Base-by-base conservation (phyloP, 1,140 invertebrate species). In the Magallana ariakensis region DNA sequence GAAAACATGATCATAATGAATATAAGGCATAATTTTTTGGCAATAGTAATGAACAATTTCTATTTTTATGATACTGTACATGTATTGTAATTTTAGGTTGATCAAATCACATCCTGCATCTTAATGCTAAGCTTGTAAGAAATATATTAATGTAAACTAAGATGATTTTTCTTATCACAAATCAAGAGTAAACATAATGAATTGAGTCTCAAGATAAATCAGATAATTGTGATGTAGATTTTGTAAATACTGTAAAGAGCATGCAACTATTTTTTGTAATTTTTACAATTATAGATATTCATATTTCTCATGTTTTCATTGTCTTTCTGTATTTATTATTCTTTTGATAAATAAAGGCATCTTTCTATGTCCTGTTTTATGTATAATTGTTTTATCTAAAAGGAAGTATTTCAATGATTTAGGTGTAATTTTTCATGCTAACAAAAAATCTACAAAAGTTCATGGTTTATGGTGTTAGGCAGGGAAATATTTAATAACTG, bases 301-400 rank as follows among this genome's bases (percentile, higher is more conserved):
- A 46, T 46, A 46, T 46, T 46, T 46, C 33, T 75, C 19, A 75
- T 75, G 9, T 75, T 66, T 75, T 75, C 22, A 26, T 75, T 33
- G 19, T 75, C 10, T 75, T 33, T 26, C 9, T 75, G 66, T 26
- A 75, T 75, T 22, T 75, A 26, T 22, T 13, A 11, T 22, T 75
- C 22, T 26, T 26, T 82, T 82, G 80, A 82, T 54, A 54, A 56
- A 54, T 54, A 82, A 56, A 82, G 16, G 80, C 46, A 82, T 19
- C 66, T 26, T 33, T 33, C 19, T 70, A 13, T 26, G 10, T 33
- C 33, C 22, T 70, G 19, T 66, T 70, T 70, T 26, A 26, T 75
- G 8, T 75, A 9, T 9, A 13, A 9, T n/a, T 62, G 8, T 62
- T 62, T 16, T 1, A 62, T n/a, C 2, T n/a, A 5, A 7, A 19